Conservation (phyloP, 2,797 vertebrate genomes). For the Tragopan temminckii region DNA sequence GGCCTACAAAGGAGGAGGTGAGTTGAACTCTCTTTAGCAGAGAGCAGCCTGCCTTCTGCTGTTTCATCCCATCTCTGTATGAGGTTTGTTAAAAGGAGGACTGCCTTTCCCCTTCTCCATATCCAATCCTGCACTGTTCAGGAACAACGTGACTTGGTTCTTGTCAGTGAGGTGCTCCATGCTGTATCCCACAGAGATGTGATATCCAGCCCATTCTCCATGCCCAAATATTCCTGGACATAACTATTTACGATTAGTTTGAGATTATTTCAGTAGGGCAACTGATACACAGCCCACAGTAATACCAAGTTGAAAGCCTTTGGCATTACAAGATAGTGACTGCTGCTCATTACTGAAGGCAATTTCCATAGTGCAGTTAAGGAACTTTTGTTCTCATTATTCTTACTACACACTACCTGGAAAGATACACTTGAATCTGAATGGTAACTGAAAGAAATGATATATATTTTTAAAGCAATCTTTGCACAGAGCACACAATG, state of each 20-base stretch:
- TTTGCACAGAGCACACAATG: background rate
- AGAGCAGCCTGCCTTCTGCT: accelerated
- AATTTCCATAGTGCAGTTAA: background rate
- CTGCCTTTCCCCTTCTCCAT: background rate
- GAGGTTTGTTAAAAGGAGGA: accelerated
- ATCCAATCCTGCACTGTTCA: background rate
- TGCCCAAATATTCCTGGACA: background rate
- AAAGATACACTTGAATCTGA: background rate
- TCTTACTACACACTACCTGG: background rate
- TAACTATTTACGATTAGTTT: background rate
- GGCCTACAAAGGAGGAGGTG: accelerated
- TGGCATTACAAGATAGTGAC: accelerated
- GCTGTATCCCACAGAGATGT: background rate
- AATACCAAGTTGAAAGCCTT: background rate
- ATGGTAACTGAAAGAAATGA: background rate
- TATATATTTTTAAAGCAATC: background rate
- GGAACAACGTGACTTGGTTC: no score
- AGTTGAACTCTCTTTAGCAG: background rate
- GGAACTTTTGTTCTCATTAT: background rate
- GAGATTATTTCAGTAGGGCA: background rate
- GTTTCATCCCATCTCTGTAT: background rate
- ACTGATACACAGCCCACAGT: background rate
- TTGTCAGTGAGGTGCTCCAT: background rate
- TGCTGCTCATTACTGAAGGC: background rate
- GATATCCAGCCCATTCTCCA: background rate